phyloP scores from a whole-genome alignment of 2,797 vertebrate species.

The Tympanoctomys barrerae region DNA sequence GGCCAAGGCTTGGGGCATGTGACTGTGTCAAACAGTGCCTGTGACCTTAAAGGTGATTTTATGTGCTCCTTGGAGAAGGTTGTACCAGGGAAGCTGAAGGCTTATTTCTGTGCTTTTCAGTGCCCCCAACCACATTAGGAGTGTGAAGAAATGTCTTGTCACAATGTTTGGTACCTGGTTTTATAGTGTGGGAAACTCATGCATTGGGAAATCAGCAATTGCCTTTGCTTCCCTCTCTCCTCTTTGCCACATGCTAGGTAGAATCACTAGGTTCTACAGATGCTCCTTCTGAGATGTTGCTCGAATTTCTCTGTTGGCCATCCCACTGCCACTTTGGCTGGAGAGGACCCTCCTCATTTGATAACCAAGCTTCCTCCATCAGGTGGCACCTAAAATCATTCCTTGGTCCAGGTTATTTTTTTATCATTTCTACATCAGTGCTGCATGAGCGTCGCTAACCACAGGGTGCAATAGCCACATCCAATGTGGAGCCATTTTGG shows the following conservation, averaged over 20 bases:
- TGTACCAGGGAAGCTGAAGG: neutral
- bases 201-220: rapidly evolving
- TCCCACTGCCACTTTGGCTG: neutral
- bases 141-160: neutral
- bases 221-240: neutral
- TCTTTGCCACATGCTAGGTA: rapidly evolving
- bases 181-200: neutral
- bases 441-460: rapidly evolving
- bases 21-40: rapidly evolving
- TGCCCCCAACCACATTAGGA: neutral
- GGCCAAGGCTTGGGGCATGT: neutral
- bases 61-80: neutral
- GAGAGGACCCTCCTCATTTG: neutral
- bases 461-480: neutral
- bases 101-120: neutral
- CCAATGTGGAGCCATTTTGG: rapidly evolving
- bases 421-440: rapidly evolving
- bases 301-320: neutral
- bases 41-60: neutral
- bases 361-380: neutral
- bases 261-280: neutral
- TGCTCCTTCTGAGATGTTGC: neutral
- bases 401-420: neutral
- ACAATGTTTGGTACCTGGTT: neutral
- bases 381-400: neutral